These are phyloP conservation scores for Syngnathoides biaculeatus DNA, from an alignment of 2,113 vertebrate species.

Conservation along the genomic window DNA sequence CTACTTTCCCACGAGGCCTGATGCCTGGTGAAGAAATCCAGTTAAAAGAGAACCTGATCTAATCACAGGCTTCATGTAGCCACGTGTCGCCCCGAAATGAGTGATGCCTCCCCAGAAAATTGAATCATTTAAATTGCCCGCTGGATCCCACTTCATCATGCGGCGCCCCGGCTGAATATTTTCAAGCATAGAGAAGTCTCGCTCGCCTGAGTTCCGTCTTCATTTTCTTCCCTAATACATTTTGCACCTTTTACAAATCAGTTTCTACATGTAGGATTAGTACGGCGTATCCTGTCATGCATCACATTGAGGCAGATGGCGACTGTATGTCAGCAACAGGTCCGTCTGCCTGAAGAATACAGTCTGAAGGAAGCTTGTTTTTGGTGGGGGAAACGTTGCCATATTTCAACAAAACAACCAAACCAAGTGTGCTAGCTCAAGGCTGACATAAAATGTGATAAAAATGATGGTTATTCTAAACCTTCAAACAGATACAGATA, in stretches of 20 bases:
- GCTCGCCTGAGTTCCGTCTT: background rate
- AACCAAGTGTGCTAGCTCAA: too few relatives aligned
- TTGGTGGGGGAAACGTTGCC: background rate
- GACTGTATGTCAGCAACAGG: background rate
- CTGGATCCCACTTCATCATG: background rate
- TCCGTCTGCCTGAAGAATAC: background rate
- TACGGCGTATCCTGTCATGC: background rate
- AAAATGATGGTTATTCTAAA: too few relatives aligned
- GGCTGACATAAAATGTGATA: too few relatives aligned
- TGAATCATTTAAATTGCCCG: constrained; percentile 1
- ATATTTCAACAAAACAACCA: too few relatives aligned
- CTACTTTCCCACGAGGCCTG: constrained; percentile 37
- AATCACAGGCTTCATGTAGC: constrained; percentile 28
- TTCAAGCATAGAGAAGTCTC: background rate
- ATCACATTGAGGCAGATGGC: background rate
- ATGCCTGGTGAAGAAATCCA: constrained; percentile 5
- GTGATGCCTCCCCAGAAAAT: background rate
- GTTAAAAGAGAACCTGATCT: constrained; percentile 28
- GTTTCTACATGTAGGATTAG: background rate
- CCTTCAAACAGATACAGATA: too few relatives aligned
- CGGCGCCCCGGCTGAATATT: background rate
- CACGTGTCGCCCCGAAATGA: constrained; percentile 22
- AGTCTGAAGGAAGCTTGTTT: background rate
- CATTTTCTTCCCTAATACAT: background rate
- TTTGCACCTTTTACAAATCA: background rate